These are phyloP conservation scores for Tragelaphus oryx DNA, from an alignment of 2,797 vertebrate species.

Conservation along the genomic window DNA sequence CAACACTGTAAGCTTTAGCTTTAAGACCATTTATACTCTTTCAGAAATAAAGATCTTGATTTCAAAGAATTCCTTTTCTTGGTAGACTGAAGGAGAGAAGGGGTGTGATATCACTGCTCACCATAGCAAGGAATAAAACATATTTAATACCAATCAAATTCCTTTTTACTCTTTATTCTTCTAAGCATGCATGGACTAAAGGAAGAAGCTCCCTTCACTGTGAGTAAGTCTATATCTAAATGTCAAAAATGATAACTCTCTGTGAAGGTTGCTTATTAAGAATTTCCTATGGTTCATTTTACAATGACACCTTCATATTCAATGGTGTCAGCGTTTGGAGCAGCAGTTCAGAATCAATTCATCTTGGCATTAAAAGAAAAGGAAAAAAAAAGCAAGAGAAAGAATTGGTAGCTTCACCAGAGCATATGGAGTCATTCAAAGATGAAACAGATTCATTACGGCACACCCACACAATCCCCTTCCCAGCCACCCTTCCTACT, in stretches of 20 bases:
- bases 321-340: slow-evolving; percentile 72
- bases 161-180: slow-evolving; percentile 55
- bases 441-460: slow-evolving; percentile 68
- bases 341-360: slow-evolving; percentile 76
- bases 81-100: slow-evolving; percentile 34
- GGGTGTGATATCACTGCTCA: slow-evolving; percentile 54
- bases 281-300: slow-evolving; percentile 79
- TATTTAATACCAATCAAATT: slow-evolving; percentile 60
- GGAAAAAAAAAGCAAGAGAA: slow-evolving; percentile 40
- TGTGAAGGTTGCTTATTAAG: slow-evolving; percentile 80
- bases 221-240: slow-evolving; percentile 75
- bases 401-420: slow-evolving; percentile 69
- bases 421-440: slow-evolving; percentile 74
- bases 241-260: slow-evolving; percentile 78
- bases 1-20: neutral
- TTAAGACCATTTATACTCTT: neutral
- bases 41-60: slow-evolving; percentile 27
- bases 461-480: neutral
- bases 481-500: neutral
- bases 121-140: slow-evolving; percentile 63
- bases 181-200: slow-evolving; percentile 73
- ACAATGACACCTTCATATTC: slow-evolving; percentile 79
- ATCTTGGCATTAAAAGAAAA: slow-evolving; percentile 64
- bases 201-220: slow-evolving; percentile 64
- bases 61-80: slow-evolving; percentile 32